A percentile compares a stretch with the other conserved stretches of the same genome.
phyloP scores from a whole-genome alignment of 1,140 invertebrate genomes.

The Trissolcus basalis region DNA sequence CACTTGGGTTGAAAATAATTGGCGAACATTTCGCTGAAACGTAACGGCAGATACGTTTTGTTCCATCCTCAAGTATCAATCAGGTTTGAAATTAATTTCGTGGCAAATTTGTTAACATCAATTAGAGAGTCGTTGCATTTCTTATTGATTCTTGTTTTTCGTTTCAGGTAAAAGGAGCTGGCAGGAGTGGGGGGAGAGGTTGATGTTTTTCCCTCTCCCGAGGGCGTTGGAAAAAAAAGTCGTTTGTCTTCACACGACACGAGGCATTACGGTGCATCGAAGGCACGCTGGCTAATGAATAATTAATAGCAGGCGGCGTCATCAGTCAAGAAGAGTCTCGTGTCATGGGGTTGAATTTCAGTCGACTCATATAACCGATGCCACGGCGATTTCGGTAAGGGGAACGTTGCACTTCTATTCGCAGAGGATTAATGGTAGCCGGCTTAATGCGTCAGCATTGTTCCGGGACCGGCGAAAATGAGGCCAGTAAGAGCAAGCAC shows the following conservation, averaged over 20 bases:
- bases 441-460: conserved; percentile 59
- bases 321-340: conserved; percentile 60
- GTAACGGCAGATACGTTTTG: no score
- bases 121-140: no score
- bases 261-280: conserved; percentile 52
- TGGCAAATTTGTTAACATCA: no score
- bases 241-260: conserved; percentile 48
- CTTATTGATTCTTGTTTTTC: neutral
- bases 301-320: conserved; percentile 59
- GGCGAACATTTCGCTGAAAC: neutral
- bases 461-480: conserved; percentile 45
- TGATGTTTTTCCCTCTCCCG: no score
- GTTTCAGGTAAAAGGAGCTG: no score
- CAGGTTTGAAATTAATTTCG: no score
- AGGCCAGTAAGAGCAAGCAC: conserved; percentile 32
- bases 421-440: conserved; percentile 61
- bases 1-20: neutral
- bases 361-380: conserved; percentile 52
- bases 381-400: conserved; percentile 28
- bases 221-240: conserved; percentile 23
- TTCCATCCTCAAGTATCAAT: no score
- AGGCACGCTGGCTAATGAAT: conserved; percentile 59
- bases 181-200: no score
- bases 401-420: conserved; percentile 47
- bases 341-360: conserved; percentile 60